Conservation (phyloP, 2,113 vertebrate genomes). For the Cheirogaleus medius region DNA sequence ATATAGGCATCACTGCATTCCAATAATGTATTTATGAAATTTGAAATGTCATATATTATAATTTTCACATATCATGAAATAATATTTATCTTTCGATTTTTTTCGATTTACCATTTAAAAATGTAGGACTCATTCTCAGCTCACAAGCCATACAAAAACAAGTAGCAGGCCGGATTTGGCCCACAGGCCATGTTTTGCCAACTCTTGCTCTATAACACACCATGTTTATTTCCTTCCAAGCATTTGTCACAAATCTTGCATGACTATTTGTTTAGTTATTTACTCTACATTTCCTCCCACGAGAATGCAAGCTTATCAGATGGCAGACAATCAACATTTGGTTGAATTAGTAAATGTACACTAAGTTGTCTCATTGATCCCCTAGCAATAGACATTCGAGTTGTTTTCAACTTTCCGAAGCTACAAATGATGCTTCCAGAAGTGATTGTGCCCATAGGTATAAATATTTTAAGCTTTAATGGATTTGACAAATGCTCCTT, state of each 20-base stretch:
- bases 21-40: neutral
- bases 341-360: neutral
- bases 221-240: neutral
- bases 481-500: neutral
- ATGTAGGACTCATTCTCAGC: neutral
- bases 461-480: slow-evolving; percentile 32
- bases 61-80: neutral
- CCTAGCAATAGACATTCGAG: neutral
- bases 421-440: neutral
- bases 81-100: neutral
- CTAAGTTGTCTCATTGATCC: neutral
- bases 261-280: neutral
- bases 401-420: neutral
- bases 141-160: neutral
- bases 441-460: neutral
- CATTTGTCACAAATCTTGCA: neutral
- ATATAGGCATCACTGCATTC: neutral
- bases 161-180: neutral
- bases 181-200: neutral
- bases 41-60: neutral
- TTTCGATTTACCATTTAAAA: neutral
- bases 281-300: neutral
- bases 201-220: neutral
- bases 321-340: neutral
- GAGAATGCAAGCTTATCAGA: neutral